phyloP scores from a whole-genome alignment of 2,888 invertebrate genomes.

The Spatulosminthurus flaviceps region DNA sequence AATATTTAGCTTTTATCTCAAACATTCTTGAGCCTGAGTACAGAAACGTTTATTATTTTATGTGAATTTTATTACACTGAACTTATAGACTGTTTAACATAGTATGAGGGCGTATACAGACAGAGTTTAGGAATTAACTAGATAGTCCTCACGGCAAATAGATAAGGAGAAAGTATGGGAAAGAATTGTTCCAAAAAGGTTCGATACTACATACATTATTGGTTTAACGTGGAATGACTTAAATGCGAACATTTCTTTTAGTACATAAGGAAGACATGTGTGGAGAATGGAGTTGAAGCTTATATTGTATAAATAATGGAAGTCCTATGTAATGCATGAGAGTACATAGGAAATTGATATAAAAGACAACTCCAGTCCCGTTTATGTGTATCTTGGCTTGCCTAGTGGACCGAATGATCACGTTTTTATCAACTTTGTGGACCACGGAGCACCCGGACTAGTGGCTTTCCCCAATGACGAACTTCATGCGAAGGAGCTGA shows the following conservation, averaged over 20 bases:
- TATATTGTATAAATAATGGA: not conserved
- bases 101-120: not conserved
- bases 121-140: not conserved
- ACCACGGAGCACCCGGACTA: slow-evolving; percentile 73
- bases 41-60: too few species aligned
- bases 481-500: slow-evolving; percentile 65
- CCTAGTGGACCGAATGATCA: slow-evolving; percentile 70
- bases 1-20: too few species aligned
- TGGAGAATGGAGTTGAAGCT: too few species aligned
- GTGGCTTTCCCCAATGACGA: slow-evolving; percentile 67
- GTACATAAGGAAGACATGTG: too few species aligned
- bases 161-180: not conserved
- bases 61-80: too few species aligned
- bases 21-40: too few species aligned
- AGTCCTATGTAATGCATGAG: not conserved
- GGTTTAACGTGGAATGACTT: too few species aligned
- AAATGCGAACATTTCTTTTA: too few species aligned
- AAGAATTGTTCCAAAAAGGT: too few species aligned
- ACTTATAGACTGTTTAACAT: not conserved
- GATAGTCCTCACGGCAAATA: not conserved
- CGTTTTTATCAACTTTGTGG: slow-evolving; percentile 73
- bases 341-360: not conserved
- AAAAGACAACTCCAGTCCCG: not conserved
- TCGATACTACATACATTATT: too few species aligned
- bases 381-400: slow-evolving; percentile 38